Conservation (phyloP, 2,888 invertebrate species). For the Cordylochernes scorpioides region DNA sequence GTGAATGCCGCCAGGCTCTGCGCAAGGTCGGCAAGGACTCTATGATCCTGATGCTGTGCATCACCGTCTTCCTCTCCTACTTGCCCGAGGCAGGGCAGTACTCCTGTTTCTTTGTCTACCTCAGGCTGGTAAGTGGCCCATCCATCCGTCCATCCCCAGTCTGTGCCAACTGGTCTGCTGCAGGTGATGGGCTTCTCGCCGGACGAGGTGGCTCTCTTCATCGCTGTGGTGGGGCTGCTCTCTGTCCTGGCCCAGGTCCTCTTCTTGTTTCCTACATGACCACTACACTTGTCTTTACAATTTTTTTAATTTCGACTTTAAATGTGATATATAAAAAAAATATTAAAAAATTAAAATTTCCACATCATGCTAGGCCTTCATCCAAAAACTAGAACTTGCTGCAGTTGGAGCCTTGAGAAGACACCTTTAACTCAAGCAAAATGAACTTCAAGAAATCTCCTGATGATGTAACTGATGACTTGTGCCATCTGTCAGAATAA, state of each 20-base stretch:
- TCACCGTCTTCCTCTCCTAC: constrained; percentile 89
- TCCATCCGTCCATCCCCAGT: no score
- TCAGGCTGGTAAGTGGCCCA: constrained; percentile 42
- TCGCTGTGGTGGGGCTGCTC: constrained; percentile 81
- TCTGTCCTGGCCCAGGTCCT: constrained; percentile 76
- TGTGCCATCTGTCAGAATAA: no score
- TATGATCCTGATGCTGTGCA: constrained; percentile 82
- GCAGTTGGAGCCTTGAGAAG: no score
- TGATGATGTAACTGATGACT: no score
- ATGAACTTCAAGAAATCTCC: no score
- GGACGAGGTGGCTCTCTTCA: constrained; percentile 85
- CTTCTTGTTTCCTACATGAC: neutral
- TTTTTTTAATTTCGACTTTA: constrained; percentile 1
- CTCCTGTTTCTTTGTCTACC: constrained; percentile 96
- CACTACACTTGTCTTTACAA: neutral
- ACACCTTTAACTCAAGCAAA: no score
- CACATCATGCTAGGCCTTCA: no score
- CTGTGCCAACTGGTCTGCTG: no score
- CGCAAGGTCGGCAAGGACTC: constrained; percentile 76
- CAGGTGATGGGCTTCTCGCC: constrained; percentile 77
- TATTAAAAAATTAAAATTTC: no score
- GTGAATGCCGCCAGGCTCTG: no score
- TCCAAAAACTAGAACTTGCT: neutral
- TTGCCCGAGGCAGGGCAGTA: constrained; percentile 90
- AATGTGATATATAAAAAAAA: no score